Percentiles rank a stretch among this genome's conserved stretches.
Conservation (phyloP, 1,140 invertebrate genomes). For the Hycleus cichorii region DNA sequence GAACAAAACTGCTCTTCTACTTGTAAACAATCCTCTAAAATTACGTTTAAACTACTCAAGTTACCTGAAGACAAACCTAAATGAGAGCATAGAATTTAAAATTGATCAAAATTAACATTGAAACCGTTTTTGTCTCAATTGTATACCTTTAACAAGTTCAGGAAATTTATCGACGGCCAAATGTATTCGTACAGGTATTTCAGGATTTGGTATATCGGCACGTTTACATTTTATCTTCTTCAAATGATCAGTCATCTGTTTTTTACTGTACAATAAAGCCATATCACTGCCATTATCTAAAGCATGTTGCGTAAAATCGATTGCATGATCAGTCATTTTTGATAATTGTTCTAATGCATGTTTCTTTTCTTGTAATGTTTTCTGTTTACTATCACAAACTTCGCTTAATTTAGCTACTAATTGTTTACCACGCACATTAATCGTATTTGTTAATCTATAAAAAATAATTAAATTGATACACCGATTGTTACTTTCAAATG, state of each 20-base stretch:
- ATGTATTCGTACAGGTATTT: conserved; percentile 73
- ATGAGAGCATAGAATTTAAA: conserved; percentile 16
- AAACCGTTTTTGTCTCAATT: conserved; percentile 1
- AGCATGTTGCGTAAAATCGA: conserved; percentile 71
- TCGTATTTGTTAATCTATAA: conserved; percentile 69
- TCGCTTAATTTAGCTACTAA: conserved; percentile 70
- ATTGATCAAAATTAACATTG: conserved; percentile 8
- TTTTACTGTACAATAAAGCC: conserved; percentile 77
- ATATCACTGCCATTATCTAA: conserved; percentile 73
- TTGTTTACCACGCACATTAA: conserved; percentile 73
- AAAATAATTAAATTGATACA: background rate
- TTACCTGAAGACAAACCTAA: conserved; percentile 34
- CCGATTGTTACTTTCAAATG: too few relatives aligned
- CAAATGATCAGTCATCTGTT: conserved; percentile 63
- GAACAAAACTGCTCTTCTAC: too few relatives aligned
- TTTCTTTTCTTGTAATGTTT: conserved; percentile 75
- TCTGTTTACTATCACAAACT: conserved; percentile 76
- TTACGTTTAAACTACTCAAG: background rate
- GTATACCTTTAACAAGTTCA: conserved; percentile 64
- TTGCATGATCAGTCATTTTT: conserved; percentile 78
- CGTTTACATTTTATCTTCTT: conserved; percentile 70
- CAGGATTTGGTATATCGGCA: conserved; percentile 76
- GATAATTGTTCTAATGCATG: conserved; percentile 69
- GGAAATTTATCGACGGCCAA: conserved; percentile 68
- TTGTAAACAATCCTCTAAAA: too few relatives aligned